A percentile compares a stretch with the other conserved stretches of the same genome.
Evolutionary conservation across 2,888 invertebrate species (phyloP).

Genomic region (Andrena haemorrhoa): DNA sequence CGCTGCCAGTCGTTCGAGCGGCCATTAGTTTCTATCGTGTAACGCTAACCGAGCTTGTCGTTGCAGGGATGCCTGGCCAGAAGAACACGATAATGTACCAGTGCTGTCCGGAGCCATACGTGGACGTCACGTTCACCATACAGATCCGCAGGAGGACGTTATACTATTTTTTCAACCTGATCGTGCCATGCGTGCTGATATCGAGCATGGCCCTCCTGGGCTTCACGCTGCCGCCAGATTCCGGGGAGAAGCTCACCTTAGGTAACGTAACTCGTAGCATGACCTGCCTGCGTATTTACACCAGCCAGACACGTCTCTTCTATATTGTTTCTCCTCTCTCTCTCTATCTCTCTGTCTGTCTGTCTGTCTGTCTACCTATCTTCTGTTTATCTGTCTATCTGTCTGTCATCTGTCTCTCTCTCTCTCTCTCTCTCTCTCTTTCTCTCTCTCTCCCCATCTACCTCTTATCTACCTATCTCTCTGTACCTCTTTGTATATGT

Average conservation of each 20-base stretch:
- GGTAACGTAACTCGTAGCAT: constrained; percentile 88
- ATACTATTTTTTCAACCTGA: constrained; percentile 99
- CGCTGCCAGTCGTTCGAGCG: not conserved
- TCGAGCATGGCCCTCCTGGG: constrained; percentile 99
- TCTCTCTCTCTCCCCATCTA: constrained; percentile 39
- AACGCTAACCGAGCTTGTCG: constrained; percentile 35
- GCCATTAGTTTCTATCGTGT: not conserved
- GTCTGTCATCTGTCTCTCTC: constrained; percentile 38
- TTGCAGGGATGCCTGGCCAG: constrained; percentile 95
- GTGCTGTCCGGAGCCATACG: constrained; percentile 97
- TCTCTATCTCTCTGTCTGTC: constrained; percentile 30
- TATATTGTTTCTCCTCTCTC: constrained; percentile 40
- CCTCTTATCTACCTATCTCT: constrained; percentile 40
- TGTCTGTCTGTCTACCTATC: constrained; percentile 21
- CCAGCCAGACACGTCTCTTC: constrained; percentile 60
- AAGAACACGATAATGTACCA: constrained; percentile 96
- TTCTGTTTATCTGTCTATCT: constrained; percentile 41
- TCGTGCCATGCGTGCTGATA: constrained; percentile 99
- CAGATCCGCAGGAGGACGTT: constrained; percentile 97
- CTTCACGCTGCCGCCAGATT: constrained; percentile 99
- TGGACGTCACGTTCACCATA: constrained; percentile 98
- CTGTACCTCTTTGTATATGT: constrained; percentile 37
- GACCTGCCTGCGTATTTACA: constrained; percentile 68
- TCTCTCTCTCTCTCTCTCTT: constrained; percentile 36
- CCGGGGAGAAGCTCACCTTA: constrained; percentile 97